These are phyloP conservation scores for Antedon mediterranea DNA, from an alignment of 53 echinoderm and acorn worm species.

Conservation along the genomic window DNA sequence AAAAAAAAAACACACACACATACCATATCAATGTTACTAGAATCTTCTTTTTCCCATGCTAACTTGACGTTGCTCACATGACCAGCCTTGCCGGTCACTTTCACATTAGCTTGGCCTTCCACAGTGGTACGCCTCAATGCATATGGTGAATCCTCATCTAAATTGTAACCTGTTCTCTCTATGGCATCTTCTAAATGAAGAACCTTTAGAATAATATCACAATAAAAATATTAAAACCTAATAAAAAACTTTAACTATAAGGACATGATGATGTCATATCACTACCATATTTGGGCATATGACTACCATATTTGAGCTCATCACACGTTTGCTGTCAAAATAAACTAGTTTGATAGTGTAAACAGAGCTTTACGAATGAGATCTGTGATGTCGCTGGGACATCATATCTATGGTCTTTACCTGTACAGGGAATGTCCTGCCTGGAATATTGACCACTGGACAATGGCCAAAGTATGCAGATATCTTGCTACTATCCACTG, in stretches of 20 bases:
- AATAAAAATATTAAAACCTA: too few relatives aligned
- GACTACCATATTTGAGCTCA: too few relatives aligned
- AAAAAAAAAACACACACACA: background rate
- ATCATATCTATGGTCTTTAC: constrained; percentile 13
- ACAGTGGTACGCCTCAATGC: constrained; percentile 26
- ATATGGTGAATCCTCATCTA: constrained; percentile 77
- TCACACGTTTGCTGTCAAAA: too few relatives aligned
- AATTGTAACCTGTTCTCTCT: constrained; percentile 44
- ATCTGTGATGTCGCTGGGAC: too few relatives aligned
- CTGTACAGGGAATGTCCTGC: constrained; percentile 80
- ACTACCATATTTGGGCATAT: too few relatives aligned
- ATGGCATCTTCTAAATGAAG: constrained; percentile 73
- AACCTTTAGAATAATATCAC: too few relatives aligned
- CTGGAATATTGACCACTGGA: constrained; percentile 66
- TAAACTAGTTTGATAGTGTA: too few relatives aligned
- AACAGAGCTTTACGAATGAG: too few relatives aligned
- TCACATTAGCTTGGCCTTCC: constrained; percentile 49
- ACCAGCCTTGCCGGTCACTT: constrained; percentile 59
- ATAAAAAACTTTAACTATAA: too few relatives aligned
- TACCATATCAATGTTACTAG: background rate
- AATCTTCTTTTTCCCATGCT: background rate
- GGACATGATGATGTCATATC: too few relatives aligned
- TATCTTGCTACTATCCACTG: constrained; percentile 71
- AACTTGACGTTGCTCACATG: constrained; percentile 48
- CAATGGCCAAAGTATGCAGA: constrained; percentile 83